These are phyloP conservation scores for Gallinago undulata DNA, from an alignment of 2,113 vertebrate genomes.

Conservation along the genomic window DNA sequence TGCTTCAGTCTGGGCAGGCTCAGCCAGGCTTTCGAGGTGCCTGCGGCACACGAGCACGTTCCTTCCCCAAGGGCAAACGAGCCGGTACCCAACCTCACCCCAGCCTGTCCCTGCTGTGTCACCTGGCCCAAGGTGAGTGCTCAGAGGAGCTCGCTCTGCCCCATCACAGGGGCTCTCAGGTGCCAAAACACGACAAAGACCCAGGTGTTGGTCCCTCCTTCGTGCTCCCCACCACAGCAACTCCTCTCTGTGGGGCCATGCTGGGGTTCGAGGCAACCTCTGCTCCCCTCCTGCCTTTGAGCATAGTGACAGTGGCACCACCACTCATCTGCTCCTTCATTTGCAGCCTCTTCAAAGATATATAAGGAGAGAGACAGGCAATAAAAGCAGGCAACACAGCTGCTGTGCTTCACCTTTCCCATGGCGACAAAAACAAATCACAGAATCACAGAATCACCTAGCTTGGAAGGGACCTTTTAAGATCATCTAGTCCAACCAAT, in stretches of 20 bases:
- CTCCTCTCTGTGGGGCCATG: accelerated
- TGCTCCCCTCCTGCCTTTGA: not conserved
- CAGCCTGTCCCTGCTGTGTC: not conserved
- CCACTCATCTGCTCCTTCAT: not conserved
- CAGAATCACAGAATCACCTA: not conserved
- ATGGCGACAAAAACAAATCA: not conserved
- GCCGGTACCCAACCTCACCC: accelerated
- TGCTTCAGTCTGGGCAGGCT: not conserved
- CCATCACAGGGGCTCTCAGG: not conserved
- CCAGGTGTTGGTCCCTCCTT: accelerated
- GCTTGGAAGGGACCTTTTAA: too few species aligned
- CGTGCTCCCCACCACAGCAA: accelerated
- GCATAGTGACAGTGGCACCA: not conserved
- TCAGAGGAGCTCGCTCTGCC: not conserved
- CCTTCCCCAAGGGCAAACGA: not conserved
- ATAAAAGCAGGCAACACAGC: not conserved
- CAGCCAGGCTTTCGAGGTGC: not conserved
- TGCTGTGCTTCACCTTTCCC: slow-evolving; percentile 9
- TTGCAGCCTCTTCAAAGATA: not conserved
- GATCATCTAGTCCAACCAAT: too few species aligned
- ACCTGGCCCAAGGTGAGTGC: not conserved
- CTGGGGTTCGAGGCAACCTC: not conserved
- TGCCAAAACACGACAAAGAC: not conserved
- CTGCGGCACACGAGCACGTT: not conserved
- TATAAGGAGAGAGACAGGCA: not conserved